Conservation (phyloP, 1,140 invertebrate species). For the Nomia melanderi region DNA sequence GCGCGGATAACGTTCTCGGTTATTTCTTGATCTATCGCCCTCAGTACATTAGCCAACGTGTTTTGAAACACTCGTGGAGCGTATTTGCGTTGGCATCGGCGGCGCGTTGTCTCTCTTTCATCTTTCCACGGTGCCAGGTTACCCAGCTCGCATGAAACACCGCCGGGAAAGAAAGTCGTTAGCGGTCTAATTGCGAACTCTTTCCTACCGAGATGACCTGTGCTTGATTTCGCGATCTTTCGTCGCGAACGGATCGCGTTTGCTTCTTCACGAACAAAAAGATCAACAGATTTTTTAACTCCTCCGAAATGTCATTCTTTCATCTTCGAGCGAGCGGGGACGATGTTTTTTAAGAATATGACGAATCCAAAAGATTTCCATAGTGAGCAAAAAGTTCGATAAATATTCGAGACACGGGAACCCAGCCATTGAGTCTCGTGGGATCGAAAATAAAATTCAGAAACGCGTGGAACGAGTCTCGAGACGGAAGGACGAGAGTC, state of each 20-base stretch:
- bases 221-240: constrained; percentile 3
- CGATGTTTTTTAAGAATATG: background rate
- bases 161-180: constrained; percentile 23
- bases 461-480: background rate
- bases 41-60: constrained; percentile 79
- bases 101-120: constrained; percentile 73
- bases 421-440: background rate
- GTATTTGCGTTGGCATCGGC: constrained; percentile 79
- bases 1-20: constrained; percentile 60
- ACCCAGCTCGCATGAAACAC: constrained; percentile 38
- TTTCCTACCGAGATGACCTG: background rate
- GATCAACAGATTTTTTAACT: background rate
- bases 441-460: constrained; percentile 6
- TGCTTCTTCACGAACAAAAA: background rate
- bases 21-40: constrained; percentile 76
- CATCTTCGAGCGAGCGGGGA: background rate
- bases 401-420: too few relatives aligned
- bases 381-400: too few relatives aligned
- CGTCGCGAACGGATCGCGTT: background rate
- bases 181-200: constrained; percentile 38
- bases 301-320: background rate
- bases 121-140: constrained; percentile 63
- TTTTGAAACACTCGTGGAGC: constrained; percentile 78
- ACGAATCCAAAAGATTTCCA: too few relatives aligned
- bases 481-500: background rate